phyloP scores from a whole-genome alignment of 2,113 vertebrate genomes.

The Vombatus ursinus region DNA sequence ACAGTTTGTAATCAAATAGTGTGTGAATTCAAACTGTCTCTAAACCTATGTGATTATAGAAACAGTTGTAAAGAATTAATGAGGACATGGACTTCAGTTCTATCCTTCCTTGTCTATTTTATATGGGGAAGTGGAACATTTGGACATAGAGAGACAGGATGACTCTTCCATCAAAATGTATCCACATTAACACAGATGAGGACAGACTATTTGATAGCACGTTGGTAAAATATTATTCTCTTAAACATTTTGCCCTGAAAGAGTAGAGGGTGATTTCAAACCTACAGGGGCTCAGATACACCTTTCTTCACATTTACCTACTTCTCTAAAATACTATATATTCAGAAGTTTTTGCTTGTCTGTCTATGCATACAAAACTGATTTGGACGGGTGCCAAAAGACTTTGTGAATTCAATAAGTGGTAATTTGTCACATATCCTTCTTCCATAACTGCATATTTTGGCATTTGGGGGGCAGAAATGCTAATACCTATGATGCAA shows the following conservation, averaged over 20 bases:
- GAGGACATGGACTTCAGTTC: neutral
- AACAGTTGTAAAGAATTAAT: conserved; percentile 41
- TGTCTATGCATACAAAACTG: conserved; percentile 4
- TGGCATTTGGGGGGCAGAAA: neutral
- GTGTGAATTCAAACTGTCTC: conserved; percentile 29
- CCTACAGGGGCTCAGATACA: neutral
- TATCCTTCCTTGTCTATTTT: conserved; percentile 6
- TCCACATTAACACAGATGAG: conserved; percentile 19
- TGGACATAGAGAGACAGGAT: conserved; percentile 3
- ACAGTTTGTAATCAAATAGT: conserved; percentile 40
- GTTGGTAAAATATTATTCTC: neutral
- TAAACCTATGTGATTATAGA: conserved; percentile 29
- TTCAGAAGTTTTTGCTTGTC: neutral
- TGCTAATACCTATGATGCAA: conserved; percentile 9
- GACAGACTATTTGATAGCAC: conserved; percentile 38
- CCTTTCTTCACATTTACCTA: neutral
- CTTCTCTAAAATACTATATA: neutral
- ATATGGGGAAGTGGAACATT: conserved; percentile 22
- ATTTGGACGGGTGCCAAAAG: conserved; percentile 41
- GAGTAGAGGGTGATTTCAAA: conserved; percentile 23
- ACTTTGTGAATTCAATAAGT: conserved; percentile 36
- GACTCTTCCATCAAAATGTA: conserved; percentile 37
- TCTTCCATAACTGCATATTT: conserved; percentile 19
- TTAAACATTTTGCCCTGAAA: conserved; percentile 28
- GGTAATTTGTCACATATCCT: conserved; percentile 11